Percentiles rank a stretch among this genome's conserved stretches.
Conservation (phyloP, 2,888 invertebrate genomes). For the Eupeodes latifasciatus region DNA sequence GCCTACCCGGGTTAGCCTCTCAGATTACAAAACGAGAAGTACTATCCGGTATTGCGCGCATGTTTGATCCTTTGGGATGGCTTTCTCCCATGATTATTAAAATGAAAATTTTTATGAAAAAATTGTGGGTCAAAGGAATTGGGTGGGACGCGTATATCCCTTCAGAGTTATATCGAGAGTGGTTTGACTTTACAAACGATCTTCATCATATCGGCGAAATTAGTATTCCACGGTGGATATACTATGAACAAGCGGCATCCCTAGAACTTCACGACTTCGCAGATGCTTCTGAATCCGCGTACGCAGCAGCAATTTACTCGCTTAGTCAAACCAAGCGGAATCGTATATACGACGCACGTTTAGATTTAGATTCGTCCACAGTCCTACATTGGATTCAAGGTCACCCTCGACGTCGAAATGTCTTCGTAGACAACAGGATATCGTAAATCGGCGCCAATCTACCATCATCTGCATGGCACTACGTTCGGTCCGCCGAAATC, state of each 20-base stretch:
- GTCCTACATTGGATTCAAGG: background rate
- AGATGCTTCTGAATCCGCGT: constrained; percentile 10
- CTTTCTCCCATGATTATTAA: constrained; percentile 25
- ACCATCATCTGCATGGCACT: background rate
- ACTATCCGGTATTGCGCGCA: background rate
- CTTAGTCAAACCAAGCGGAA: background rate
- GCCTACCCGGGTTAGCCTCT: background rate
- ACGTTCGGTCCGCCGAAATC: constrained; percentile 3
- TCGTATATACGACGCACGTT: background rate
- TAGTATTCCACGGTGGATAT: constrained; percentile 3
- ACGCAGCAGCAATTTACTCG: background rate
- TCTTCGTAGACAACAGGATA: background rate
- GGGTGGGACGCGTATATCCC: background rate
- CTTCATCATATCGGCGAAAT: background rate
- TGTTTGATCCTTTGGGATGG: constrained; percentile 29
- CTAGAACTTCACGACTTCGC: constrained; percentile 19
- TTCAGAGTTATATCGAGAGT: background rate
- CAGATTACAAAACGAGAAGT: constrained; percentile 8
- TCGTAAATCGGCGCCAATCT: background rate
- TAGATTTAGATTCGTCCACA: background rate
- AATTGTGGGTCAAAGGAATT: constrained; percentile 18
- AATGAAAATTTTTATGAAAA: constrained; percentile 38
- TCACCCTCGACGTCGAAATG: constrained; percentile 5
- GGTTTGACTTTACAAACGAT: background rate
- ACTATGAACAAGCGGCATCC: background rate